A percentile compares a stretch with the other conserved stretches of the same genome.
Evolutionary conservation across 2,113 vertebrate species (phyloP).

Genomic region (Laterallus jamaicensis): DNA sequence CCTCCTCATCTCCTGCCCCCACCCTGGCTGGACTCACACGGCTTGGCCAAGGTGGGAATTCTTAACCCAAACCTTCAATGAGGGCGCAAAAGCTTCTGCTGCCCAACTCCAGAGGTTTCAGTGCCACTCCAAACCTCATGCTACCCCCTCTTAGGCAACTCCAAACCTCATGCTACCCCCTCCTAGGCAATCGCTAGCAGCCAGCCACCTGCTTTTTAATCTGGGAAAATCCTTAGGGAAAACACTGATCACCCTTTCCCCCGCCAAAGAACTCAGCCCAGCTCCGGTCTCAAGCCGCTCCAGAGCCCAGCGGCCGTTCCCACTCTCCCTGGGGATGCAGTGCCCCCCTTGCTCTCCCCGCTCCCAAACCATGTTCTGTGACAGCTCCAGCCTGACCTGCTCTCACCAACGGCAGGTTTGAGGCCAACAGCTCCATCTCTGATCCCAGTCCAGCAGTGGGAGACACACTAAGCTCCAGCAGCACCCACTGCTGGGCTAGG

Average conservation of each 20-base stretch:
- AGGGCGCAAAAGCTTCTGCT: background rate
- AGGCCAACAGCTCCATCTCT: background rate
- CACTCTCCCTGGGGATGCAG: background rate
- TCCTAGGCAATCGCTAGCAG: accelerated
- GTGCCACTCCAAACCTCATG: accelerated
- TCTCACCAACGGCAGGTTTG: background rate
- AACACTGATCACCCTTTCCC: background rate
- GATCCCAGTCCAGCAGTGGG: background rate
- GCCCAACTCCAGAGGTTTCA: accelerated
- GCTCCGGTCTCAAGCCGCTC: background rate
- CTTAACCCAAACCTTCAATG: background rate
- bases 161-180: accelerated
- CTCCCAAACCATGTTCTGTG: background rate
- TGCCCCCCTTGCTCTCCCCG: accelerated
- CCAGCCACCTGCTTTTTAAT: accelerated
- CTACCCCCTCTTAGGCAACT: accelerated
- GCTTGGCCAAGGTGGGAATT: background rate
- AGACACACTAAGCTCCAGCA: accelerated
- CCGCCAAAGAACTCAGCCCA: accelerated
- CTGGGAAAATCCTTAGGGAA: background rate
- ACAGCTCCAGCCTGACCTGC: accelerated
- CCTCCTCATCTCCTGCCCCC: accelerated
- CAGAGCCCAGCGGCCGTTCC: background rate
- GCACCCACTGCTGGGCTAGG: accelerated
- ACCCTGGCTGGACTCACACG: accelerated